Evolutionary conservation across 2,797 vertebrate genomes (phyloP), one percentile per base, ranked within the genome.

Genomic region (Lateolabrax maculatus): DNA sequence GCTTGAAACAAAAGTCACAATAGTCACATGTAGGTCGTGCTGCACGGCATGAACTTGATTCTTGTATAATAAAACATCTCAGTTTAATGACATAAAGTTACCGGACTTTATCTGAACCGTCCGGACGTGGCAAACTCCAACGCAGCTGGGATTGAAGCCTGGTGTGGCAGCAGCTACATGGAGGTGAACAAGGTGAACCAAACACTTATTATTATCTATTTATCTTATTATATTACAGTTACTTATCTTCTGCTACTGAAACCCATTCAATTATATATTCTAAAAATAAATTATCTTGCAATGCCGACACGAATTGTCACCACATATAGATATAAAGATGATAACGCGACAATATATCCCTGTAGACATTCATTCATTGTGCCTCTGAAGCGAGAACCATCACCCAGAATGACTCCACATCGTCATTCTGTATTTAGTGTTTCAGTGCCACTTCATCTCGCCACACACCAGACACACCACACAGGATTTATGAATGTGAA

Each of bases 301-400:
- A 77, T 37, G 75, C 71, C 71, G 39, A 75, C 55, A 70, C 63
- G 60, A 61, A 23, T 18, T 39, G 31, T 62, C 77, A 55, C 44
- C 25, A 72, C 71, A 57, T 81, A 27, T 64, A 63, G 55, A 66
- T 49, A 16, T 23, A 19, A 51, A 70, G 53, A 51, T 29, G 34
- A 41, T n/a, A 21, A 44, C 27, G 29, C 8, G 49, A 53, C 4
- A 36, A 62, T 75, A 75, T 77, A 82, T 90, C 90, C 84, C 76
- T 83, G 86, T 49, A 61, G 66, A 83, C 64, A 3, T 72, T 44
- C 65, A 55, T 84, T 89, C 83, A 79, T 80, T 48, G 87, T 88
- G 91, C 88, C 91, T 93, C 89, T 87, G 83, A 86, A 88, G 82
- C 87, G 19, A 77, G 56, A 78, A 81, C 31, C 77, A 23, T 63